These are phyloP conservation scores for Octopus sinensis DNA, from an alignment of 1,140 invertebrate genomes.

Conservation along the genomic window DNA sequence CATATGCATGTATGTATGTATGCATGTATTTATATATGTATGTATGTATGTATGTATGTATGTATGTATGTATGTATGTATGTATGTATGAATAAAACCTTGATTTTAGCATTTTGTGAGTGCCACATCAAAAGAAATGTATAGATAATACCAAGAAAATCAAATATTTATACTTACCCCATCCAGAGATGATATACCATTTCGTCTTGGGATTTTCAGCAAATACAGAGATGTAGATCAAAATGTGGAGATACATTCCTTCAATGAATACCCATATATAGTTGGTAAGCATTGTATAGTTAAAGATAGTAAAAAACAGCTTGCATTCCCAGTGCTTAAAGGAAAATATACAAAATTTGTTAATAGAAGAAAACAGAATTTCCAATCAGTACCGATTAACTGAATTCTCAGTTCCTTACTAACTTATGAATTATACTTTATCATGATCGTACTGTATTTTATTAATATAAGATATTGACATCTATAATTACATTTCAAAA, in stretches of 20 bases:
- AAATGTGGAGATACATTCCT: conserved; percentile 74
- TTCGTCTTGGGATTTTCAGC: conserved; percentile 68
- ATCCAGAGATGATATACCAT: conserved; percentile 70
- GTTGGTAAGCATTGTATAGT: conserved; percentile 74
- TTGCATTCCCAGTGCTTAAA: conserved; percentile 70
- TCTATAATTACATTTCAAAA: too few species aligned
- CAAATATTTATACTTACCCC: conserved; percentile 63
- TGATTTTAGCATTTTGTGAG: too few species aligned
- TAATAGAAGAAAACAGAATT: too few species aligned
- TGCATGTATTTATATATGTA: background rate
- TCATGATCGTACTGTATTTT: too few species aligned
- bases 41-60: background rate
- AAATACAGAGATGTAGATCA: conserved; percentile 74
- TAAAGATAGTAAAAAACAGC: conserved; percentile 68
- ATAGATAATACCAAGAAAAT: too few species aligned
- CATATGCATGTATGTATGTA: background rate
- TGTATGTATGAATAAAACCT: too few species aligned
- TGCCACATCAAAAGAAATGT: too few species aligned
- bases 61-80: too few species aligned
- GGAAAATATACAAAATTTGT: background rate
- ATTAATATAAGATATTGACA: too few species aligned
- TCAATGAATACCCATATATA: conserved; percentile 80
- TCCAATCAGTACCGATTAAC: too few species aligned
- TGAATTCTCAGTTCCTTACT: too few species aligned
- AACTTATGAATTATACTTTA: too few species aligned